These are phyloP conservation scores for Elmis aenea DNA, from an alignment of 2,888 invertebrate species.

Conservation along the genomic window DNA sequence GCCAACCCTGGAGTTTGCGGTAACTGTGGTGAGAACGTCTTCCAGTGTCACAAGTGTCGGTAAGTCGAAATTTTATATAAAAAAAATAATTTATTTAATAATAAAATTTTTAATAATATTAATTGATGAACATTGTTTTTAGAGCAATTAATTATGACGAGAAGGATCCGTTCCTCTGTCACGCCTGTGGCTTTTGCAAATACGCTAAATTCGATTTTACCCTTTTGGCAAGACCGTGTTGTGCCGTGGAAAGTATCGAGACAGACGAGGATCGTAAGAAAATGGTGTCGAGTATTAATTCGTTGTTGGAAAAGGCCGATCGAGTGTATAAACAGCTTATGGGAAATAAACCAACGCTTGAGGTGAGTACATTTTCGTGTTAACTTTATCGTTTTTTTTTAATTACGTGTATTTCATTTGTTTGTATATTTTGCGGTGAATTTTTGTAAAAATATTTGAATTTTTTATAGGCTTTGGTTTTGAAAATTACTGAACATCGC, in stretches of 20 bases:
- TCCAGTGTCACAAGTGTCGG: conserved; percentile 98
- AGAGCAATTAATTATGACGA: conserved; percentile 98
- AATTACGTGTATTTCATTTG: too few species aligned
- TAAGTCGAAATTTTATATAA: conserved; percentile 37
- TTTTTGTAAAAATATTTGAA: conserved; percentile 4
- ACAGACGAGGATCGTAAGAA: conserved; percentile 95
- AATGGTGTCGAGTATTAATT: conserved; percentile 86
- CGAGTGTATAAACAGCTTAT: conserved; percentile 87
- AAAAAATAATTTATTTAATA: neutral
- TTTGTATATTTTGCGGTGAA: too few species aligned
- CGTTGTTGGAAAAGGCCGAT: conserved; percentile 89
- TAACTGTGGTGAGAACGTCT: conserved; percentile 97
- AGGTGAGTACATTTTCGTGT: conserved; percentile 55
- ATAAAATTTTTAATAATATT: neutral
- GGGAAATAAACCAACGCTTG: conserved; percentile 83
- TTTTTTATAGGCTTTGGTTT: conserved; percentile 59
- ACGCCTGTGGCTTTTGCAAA: conserved; percentile 98
- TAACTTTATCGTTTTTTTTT: neutral
- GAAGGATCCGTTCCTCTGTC: conserved; percentile 97
- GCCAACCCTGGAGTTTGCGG: conserved; percentile 97
- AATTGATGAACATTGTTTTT: conserved; percentile 21
- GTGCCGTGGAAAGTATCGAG: conserved; percentile 96
- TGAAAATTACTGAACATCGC: conserved; percentile 84
- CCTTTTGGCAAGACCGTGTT: conserved; percentile 84
- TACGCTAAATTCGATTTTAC: conserved; percentile 98